A percentile compares a stretch with the other conserved stretches of the same genome.
These are phyloP conservation scores for Portunus trituberculatus DNA, from an alignment of 1,140 invertebrate species.

Conservation along the genomic window DNA sequence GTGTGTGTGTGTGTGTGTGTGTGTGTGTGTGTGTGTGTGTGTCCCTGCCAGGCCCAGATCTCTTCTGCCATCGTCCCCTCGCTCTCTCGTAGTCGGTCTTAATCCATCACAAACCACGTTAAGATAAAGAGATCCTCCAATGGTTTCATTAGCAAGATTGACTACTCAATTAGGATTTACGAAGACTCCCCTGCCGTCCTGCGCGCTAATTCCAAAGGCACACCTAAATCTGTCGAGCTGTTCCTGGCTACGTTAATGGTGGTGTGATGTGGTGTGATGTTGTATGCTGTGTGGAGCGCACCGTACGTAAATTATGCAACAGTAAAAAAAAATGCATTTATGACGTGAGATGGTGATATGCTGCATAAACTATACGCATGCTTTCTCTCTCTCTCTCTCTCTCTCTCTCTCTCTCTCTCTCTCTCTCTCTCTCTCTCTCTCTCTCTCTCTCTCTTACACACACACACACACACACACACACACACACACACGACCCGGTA, in stretches of 20 bases:
- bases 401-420: neutral
- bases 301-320: too few species aligned
- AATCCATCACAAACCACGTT: neutral
- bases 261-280: too few species aligned
- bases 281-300: too few species aligned
- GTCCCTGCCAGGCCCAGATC: too few species aligned
- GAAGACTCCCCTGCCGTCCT: neutral
- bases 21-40: neutral
- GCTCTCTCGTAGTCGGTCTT: neutral
- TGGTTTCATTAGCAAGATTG: conserved; percentile 12
- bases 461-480: neutral
- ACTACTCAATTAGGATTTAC: neutral
- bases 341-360: too few species aligned
- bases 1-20: too few species aligned
- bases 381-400: too few species aligned
- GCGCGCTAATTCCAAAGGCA: neutral
- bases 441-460: neutral
- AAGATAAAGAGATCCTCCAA: neutral
- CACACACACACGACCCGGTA: neutral
- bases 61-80: neutral
- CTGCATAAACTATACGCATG: too few species aligned
- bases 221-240: neutral
- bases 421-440: too few species aligned
- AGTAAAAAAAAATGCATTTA: too few species aligned
- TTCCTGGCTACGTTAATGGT: too few species aligned